A percentile compares a stretch with the other conserved stretches of the same genome.
phyloP scores from a whole-genome alignment of 1,140 invertebrate species.

The Saxidomus purpurata region DNA sequence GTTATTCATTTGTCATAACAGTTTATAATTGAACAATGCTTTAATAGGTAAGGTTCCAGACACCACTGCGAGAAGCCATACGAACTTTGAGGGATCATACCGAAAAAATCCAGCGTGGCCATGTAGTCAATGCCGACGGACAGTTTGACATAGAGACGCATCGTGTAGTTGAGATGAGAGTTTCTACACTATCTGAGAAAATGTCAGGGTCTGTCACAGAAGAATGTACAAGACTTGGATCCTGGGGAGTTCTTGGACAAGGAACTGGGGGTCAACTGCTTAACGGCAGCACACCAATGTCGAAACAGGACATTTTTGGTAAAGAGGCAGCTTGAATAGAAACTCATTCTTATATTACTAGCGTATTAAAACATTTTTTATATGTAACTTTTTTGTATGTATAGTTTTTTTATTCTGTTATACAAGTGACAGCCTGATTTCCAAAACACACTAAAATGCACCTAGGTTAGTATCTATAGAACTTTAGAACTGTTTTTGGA shows the following conservation, averaged over 20 bases:
- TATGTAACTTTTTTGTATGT: too few relatives aligned
- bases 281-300: constrained; percentile 75
- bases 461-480: too few relatives aligned
- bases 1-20: too few relatives aligned
- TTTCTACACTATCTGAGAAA: constrained; percentile 76
- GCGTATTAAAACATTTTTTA: too few relatives aligned
- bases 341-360: too few relatives aligned
- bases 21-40: background rate
- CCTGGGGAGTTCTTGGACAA: constrained; percentile 82
- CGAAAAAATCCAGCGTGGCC: constrained; percentile 77
- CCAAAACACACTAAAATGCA: too few relatives aligned
- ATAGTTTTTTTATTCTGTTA: too few relatives aligned
- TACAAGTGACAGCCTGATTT: too few relatives aligned
- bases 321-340: background rate
- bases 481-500: too few relatives aligned
- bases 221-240: constrained; percentile 80
- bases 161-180: constrained; percentile 72
- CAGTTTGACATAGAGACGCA: constrained; percentile 77
- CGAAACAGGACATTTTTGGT: constrained; percentile 78
- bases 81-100: constrained; percentile 80
- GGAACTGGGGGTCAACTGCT: constrained; percentile 81
- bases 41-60: constrained; percentile 79
- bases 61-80: constrained; percentile 76
- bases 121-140: constrained; percentile 70
- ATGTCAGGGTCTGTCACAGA: constrained; percentile 77